Percentiles rank a stretch among this genome's conserved stretches.
Evolutionary conservation across 1,140 invertebrate genomes (phyloP).

Genomic region (Procambarus virginalis): DNA sequence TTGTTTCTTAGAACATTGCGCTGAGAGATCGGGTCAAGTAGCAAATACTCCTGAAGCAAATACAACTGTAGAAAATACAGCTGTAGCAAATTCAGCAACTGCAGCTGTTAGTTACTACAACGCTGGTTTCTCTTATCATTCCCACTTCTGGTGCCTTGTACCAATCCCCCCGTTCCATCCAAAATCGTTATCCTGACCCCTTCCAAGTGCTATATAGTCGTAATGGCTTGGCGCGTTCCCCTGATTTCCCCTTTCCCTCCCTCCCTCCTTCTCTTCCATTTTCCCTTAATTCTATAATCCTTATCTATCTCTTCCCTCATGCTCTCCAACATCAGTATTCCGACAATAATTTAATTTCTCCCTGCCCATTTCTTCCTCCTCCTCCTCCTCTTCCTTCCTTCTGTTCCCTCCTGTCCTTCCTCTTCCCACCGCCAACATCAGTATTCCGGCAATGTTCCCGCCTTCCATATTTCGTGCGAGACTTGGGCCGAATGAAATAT

Average conservation of each 20-base stretch:
- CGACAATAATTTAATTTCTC: neutral
- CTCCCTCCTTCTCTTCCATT: neutral
- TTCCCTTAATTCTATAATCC: neutral
- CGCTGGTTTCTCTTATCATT: too few species aligned
- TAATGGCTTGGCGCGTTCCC: too few species aligned
- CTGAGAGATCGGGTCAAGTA: too few species aligned
- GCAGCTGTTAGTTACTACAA: too few species aligned
- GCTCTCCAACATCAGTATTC: neutral
- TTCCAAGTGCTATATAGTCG: too few species aligned
- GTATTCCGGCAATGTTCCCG: constrained; percentile 49
- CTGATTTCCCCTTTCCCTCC: neutral
- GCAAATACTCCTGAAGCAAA: too few species aligned
- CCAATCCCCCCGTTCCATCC: too few species aligned
- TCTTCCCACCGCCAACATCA: constrained; percentile 33
- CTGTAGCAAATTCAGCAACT: neutral
- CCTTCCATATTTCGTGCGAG: constrained; percentile 65
- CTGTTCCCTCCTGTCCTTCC: neutral
- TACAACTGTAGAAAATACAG: too few species aligned
- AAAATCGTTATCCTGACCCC: too few species aligned
- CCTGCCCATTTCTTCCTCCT: neutral
- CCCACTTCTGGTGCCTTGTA: too few species aligned
- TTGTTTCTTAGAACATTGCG: too few species aligned
- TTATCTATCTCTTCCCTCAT: neutral
- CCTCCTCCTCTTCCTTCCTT: neutral
- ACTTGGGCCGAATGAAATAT: constrained; percentile 63